A percentile compares a stretch with the other conserved stretches of the same genome.
Evolutionary conservation across 1,140 invertebrate genomes (phyloP).

Genomic region (Amphibalanus amphitrite): DNA sequence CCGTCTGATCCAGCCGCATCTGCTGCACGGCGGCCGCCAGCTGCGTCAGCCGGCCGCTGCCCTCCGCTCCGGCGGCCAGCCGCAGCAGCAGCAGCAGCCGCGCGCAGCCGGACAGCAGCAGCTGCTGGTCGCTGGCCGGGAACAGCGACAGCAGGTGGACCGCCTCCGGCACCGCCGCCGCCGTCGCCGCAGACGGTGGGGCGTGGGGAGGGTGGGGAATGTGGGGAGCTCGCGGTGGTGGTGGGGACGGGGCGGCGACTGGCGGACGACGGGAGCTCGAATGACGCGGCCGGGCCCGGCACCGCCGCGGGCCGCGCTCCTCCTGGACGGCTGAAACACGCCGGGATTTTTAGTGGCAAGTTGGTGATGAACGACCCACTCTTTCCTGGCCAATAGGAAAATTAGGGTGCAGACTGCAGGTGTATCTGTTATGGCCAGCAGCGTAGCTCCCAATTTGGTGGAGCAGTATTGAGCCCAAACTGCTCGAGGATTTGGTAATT

Average conservation of each 20-base stretch:
- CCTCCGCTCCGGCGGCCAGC: neutral
- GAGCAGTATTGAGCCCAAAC: too few species aligned
- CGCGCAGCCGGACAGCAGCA: neutral
- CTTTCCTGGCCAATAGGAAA: too few species aligned
- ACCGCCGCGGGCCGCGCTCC: slow-evolving; percentile 43
- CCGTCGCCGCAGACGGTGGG: too few species aligned
- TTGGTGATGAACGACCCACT: too few species aligned
- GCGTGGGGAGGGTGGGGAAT: neutral
- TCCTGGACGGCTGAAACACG: slow-evolving; percentile 48
- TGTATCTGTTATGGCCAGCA: too few species aligned
- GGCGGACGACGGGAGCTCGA: too few species aligned
- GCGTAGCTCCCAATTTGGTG: too few species aligned
- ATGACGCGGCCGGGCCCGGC: too few species aligned
- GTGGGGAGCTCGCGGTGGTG: too few species aligned
- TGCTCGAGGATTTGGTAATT: too few species aligned
- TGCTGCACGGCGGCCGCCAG: neutral
- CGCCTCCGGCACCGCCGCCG: neutral
- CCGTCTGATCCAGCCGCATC: neutral
- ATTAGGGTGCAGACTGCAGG: too few species aligned
- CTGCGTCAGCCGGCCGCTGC: neutral
- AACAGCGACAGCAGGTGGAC: neutral
- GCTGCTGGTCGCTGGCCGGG: neutral
- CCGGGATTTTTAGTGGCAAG: neutral
- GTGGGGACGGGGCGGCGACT: neutral
- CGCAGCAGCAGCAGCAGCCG: neutral